phyloP scores from a whole-genome alignment of 1,140 invertebrate species.

The Drosophila erecta region DNA sequence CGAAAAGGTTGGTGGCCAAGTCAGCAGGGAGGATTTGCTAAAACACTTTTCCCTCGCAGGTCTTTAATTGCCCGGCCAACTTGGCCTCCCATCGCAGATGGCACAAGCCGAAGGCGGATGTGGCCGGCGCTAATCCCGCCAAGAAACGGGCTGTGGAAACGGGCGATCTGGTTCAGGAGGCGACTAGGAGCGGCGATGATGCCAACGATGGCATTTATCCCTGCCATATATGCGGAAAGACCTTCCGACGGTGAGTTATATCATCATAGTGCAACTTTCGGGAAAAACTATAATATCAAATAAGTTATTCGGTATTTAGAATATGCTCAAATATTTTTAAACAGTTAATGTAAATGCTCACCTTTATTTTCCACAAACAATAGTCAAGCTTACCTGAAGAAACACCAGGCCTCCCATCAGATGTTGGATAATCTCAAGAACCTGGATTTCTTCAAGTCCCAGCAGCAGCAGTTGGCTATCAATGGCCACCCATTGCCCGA shows the following conservation, averaged over 20 bases:
- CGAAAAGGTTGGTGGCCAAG: slow-evolving; percentile 89
- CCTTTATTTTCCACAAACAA: not conserved
- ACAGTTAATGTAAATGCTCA: not conserved
- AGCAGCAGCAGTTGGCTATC: slow-evolving; percentile 38
- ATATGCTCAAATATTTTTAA: no score
- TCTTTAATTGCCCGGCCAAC: slow-evolving; percentile 99
- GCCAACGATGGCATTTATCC: slow-evolving; percentile 86
- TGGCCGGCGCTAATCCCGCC: slow-evolving; percentile 30
- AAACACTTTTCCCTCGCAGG: slow-evolving; percentile 61
- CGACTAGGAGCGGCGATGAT: slow-evolving; percentile 44
- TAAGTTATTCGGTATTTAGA: no score
- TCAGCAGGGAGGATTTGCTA: slow-evolving; percentile 8
- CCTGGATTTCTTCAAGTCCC: slow-evolving; percentile 71
- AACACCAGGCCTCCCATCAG: slow-evolving; percentile 86
- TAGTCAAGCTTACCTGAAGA: slow-evolving; percentile 92
- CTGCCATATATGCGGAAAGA: slow-evolving; percentile 92
- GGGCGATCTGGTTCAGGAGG: slow-evolving; percentile 47
- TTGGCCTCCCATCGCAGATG: slow-evolving; percentile 98
- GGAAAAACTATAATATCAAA: no score
- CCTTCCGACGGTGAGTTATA: slow-evolving; percentile 87
- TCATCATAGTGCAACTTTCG: no score
- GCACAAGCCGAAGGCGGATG: slow-evolving; percentile 92
- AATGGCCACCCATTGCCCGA: slow-evolving; percentile 27
- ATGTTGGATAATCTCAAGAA: slow-evolving; percentile 76
- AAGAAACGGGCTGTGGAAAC: slow-evolving; percentile 67